Base-by-base conservation (phyloP, 2,888 invertebrate genomes). In the Leucozona laternaria region DNA sequence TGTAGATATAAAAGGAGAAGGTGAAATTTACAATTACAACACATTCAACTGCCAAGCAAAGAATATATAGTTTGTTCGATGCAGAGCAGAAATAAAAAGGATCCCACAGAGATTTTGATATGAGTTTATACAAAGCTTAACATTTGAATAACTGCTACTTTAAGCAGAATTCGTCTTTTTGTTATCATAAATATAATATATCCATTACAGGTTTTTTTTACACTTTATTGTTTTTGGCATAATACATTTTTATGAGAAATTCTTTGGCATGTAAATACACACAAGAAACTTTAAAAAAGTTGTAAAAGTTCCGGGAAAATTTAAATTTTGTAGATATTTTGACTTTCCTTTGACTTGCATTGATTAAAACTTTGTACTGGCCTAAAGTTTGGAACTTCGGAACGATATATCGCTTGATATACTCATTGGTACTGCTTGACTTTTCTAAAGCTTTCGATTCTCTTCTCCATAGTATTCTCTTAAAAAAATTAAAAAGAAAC, bases 1-100 rank as follows among this genome's bases (percentile, higher is more conserved):
- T 37, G 2, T 25, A 62, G 34, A 53, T 43, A 48, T 70, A 13
- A 17, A 48, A 28, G 0, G 17, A 4, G 48, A 25, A 13, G 37
- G 70, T 40, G n/a, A 37, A 53, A 68, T 40, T 53, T 66, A 25
- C 31, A 66, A 68, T 48, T 66, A 73, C 62, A 60, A 64, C 62
- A 60, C 25, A 40, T 60, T 77, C 28, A 80, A 53, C 34, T 50
- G 45, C 40, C 40, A 48, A 8, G 8, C 7, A 55, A 28, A 28
- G n/a, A 72, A 31, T n/a, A 34, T 15, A 40, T 6, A 17, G 11
- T 28, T 55, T 53, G 43, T 78, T 66, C 43, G 15, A 22, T 22
- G 40, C 22, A 37, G 22, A 22, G 4, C 13, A 37, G 13, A 40
- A 15, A 22, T 8, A 60, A 15, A 77, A 60, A 20, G 34, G 50